Evolutionary conservation across 1,140 invertebrate species (phyloP).

Genomic region (Trichomalopsis sarcophagae): DNA sequence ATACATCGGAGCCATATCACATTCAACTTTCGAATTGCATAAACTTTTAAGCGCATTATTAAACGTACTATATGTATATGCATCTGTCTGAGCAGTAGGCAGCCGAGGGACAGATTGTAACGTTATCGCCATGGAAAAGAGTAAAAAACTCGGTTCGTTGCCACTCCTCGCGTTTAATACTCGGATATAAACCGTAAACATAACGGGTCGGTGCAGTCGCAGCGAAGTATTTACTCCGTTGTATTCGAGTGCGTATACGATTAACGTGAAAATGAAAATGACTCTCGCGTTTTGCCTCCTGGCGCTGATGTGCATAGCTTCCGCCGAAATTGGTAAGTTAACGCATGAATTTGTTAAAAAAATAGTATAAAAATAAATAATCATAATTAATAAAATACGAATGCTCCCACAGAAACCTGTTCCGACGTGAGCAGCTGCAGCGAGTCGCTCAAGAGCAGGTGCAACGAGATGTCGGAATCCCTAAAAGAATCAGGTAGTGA

Average conservation of each 20-base stretch:
- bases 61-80: no score
- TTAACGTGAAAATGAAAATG: not conserved
- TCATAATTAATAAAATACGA: no score
- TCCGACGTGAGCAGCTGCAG: not conserved
- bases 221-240: not conserved
- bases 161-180: constrained; percentile 1
- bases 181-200: constrained; percentile 6
- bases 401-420: not conserved
- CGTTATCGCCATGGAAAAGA: constrained; percentile 16
- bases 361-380: no score
- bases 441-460: not conserved
- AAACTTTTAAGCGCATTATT: no score
- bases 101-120: not conserved
- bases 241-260: not conserved
- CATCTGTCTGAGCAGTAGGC: no score
- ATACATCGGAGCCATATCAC: no score
- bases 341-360: not conserved
- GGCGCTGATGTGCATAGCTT: not conserved
- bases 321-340: not conserved
- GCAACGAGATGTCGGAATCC: constrained; percentile 9
- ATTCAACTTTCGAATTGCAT: no score
- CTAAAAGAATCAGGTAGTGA: not conserved
- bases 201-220: not conserved
- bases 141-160: constrained; percentile 14
- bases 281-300: not conserved